Conservation (phyloP, 1,140 invertebrate species). For the Calliphora vicina region DNA sequence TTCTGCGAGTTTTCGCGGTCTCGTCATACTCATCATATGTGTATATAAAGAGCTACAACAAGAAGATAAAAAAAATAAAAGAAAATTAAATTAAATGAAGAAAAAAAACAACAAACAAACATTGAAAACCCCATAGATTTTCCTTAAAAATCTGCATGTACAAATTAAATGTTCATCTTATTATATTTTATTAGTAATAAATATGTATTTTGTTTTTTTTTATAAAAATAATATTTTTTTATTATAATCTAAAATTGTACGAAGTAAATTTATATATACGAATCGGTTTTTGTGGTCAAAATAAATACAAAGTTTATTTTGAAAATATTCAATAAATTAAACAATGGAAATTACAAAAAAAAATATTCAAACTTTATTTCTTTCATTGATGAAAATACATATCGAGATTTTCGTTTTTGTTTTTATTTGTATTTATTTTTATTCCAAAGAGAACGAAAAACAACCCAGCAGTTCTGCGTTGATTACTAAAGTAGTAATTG, state of each 20-base stretch:
- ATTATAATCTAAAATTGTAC: background rate
- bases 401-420: background rate
- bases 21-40: slow-evolving; percentile 8
- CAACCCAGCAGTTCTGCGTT: no score
- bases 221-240: background rate
- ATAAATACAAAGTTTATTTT: background rate
- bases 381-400: background rate
- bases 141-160: background rate
- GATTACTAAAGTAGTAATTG: no score
- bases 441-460: no score
- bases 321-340: background rate
- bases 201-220: background rate
- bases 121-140: background rate
- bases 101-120: background rate
- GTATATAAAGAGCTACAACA: background rate
- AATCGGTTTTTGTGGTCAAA: background rate
- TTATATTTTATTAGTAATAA: background rate
- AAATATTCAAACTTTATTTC: background rate
- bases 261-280: background rate
- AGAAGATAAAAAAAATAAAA: background rate
- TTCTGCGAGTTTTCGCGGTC: slow-evolving; percentile 2
- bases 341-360: background rate
- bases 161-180: background rate
- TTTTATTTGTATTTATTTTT: background rate
- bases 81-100: background rate